Conservation (phyloP, 2,113 vertebrate genomes). For the Rhipidura dahli region DNA sequence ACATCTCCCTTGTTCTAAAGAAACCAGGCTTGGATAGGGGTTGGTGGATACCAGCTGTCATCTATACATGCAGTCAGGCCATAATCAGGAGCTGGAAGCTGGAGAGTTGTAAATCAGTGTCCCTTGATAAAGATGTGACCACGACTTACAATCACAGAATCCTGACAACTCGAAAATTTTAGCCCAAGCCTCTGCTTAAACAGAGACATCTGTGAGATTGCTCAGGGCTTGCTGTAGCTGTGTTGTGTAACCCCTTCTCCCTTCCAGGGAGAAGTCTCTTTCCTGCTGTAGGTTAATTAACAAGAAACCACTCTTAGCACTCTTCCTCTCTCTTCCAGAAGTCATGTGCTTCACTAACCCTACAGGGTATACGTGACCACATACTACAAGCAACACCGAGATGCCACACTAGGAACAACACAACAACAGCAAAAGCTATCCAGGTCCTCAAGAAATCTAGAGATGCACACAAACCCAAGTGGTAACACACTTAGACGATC, state of each 20-base stretch:
- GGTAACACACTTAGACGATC: neutral
- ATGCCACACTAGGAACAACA: neutral
- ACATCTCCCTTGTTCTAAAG: neutral
- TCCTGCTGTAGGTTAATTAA: neutral
- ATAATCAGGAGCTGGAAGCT: neutral
- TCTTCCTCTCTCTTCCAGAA: neutral
- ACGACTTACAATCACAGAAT: neutral
- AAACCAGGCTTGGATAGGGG: neutral
- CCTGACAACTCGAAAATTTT: neutral
- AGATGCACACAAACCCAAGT: neutral
- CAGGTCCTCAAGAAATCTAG: neutral
- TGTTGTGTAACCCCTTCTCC: neutral
- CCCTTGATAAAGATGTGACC: neutral
- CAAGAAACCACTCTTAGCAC: neutral
- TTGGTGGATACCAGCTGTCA: neutral
- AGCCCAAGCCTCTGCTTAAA: neutral
- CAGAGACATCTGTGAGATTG: neutral
- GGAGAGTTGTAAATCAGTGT: neutral
- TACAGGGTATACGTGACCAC: neutral
- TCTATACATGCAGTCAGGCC: neutral
- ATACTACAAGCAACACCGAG: neutral
- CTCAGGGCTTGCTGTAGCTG: neutral
- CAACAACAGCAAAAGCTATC: neutral
- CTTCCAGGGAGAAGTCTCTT: neutral
- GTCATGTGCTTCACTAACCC: neutral